Conservation (phyloP, 2,888 invertebrate species). For the Drosophila monieri region DNA sequence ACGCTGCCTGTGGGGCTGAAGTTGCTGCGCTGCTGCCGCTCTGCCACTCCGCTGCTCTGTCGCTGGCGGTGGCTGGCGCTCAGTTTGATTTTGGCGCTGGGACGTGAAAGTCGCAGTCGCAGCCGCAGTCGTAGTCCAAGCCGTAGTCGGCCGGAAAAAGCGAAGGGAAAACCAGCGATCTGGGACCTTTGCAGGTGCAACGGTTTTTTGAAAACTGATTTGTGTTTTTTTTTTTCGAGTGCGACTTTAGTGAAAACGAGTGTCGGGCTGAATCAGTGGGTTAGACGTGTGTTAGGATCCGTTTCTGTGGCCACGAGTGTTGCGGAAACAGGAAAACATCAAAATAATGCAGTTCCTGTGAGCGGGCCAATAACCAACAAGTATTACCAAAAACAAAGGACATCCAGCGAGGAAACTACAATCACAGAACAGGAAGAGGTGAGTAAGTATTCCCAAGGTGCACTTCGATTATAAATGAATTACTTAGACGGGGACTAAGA, state of each 20-base stretch:
- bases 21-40: slow-evolving; percentile 11
- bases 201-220: slow-evolving; percentile 53
- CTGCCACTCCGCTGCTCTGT: background rate
- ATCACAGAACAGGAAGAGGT: background rate
- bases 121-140: slow-evolving; percentile 13
- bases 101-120: slow-evolving; percentile 60
- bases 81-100: slow-evolving; percentile 68
- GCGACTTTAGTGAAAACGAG: slow-evolving; percentile 25
- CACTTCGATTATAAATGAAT: no score
- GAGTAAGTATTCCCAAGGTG: background rate
- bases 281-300: no score
- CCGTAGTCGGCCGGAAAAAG: slow-evolving; percentile 27
- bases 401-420: background rate
- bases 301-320: background rate
- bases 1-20: slow-evolving; percentile 1
- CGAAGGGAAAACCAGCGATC: slow-evolving; percentile 33
- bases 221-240: slow-evolving; percentile 41
- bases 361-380: background rate
- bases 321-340: slow-evolving; percentile 7
- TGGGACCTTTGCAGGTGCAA: slow-evolving; percentile 63
- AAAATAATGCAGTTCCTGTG: background rate
- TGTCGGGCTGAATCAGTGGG: no score
- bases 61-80: slow-evolving; percentile 23
- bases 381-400: background rate
- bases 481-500: no score